Conservation (phyloP, 2,113 vertebrate species). For the Anoplopoma fimbria region DNA sequence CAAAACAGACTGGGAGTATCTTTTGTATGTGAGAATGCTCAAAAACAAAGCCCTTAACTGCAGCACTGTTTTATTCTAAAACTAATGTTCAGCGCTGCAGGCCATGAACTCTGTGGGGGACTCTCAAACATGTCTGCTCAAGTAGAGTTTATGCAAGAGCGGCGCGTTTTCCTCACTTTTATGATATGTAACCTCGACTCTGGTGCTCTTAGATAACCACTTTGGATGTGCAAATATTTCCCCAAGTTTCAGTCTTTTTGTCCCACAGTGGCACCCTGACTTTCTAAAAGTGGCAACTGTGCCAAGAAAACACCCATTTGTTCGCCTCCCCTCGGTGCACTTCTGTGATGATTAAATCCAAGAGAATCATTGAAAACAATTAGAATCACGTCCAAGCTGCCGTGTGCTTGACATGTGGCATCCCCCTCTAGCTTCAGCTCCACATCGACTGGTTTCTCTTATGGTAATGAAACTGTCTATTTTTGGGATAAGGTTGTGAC, state of each 20-base stretch:
- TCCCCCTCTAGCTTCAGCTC: slow-evolving; percentile 53
- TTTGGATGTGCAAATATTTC: slow-evolving; percentile 49
- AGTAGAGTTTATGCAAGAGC: slow-evolving; percentile 21
- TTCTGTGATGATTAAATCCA: slow-evolving; percentile 73
- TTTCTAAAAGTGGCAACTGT: slow-evolving; percentile 52
- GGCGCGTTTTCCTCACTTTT: slow-evolving; percentile 16
- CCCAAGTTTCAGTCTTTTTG: slow-evolving; percentile 16
- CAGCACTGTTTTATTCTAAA: slow-evolving; percentile 12
- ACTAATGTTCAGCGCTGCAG: slow-evolving; percentile 28
- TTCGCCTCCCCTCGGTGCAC: slow-evolving; percentile 31
- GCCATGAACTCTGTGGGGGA: slow-evolving; percentile 14
- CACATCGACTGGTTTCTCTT: slow-evolving; percentile 68
- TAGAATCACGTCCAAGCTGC: slow-evolving; percentile 78
- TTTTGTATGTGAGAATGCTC: not conserved
- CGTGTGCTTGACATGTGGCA: slow-evolving; percentile 64
- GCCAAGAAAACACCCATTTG: slow-evolving; percentile 36
- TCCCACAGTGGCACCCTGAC: slow-evolving; percentile 45
- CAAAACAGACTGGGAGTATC: not conserved
- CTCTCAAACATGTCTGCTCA: slow-evolving; percentile 34
- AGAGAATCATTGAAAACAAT: slow-evolving; percentile 83
- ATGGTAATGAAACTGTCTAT: slow-evolving; percentile 76
- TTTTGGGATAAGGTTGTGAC: slow-evolving; percentile 73
- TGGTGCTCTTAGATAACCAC: slow-evolving; percentile 29
- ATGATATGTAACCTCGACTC: slow-evolving; percentile 32
- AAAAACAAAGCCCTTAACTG: slow-evolving; percentile 6